phyloP scores from a whole-genome alignment of 2,888 invertebrate genomes.

The Chelonus formosanus region DNA sequence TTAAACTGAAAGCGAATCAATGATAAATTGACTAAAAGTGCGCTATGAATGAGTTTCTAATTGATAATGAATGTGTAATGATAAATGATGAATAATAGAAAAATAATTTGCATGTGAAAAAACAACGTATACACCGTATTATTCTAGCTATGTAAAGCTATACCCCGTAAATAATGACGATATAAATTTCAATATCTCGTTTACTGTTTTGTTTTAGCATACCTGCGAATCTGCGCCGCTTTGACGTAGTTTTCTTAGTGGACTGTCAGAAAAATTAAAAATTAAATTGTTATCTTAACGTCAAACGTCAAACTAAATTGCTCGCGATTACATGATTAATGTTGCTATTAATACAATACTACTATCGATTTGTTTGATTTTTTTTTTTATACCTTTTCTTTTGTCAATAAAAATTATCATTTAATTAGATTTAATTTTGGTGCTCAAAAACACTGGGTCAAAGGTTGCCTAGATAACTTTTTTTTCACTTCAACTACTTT shows the following conservation, averaged over 20 bases:
- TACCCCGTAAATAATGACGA: constrained; percentile 35
- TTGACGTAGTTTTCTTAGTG: constrained; percentile 63
- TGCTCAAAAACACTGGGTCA: constrained; percentile 54
- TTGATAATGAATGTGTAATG: constrained; percentile 23
- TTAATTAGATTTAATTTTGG: constrained; percentile 21
- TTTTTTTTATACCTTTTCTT: not conserved
- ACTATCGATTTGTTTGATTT: constrained; percentile 2
- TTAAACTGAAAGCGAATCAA: constrained; percentile 41
- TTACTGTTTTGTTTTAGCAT: constrained; percentile 51
- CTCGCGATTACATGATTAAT: too few relatives aligned
- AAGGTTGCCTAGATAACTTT: constrained; percentile 4
- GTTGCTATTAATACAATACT: too few relatives aligned
- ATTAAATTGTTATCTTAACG: constrained; percentile 40
- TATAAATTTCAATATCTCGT: constrained; percentile 39
- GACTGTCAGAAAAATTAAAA: constrained; percentile 63
- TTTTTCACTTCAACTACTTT: not conserved
- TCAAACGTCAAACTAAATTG: constrained; percentile 25
- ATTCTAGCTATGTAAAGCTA: constrained; percentile 5
- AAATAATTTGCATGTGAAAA: constrained; percentile 14
- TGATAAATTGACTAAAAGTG: constrained; percentile 31
- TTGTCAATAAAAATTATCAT: not conserved
- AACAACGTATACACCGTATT: constrained; percentile 20
- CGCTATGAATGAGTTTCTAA: constrained; percentile 35
- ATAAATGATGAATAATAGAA: constrained; percentile 28
- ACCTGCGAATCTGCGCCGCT: constrained; percentile 64